phyloP scores from a whole-genome alignment of 2,797 vertebrate species.

The Chaetophractus vellerosus region DNA sequence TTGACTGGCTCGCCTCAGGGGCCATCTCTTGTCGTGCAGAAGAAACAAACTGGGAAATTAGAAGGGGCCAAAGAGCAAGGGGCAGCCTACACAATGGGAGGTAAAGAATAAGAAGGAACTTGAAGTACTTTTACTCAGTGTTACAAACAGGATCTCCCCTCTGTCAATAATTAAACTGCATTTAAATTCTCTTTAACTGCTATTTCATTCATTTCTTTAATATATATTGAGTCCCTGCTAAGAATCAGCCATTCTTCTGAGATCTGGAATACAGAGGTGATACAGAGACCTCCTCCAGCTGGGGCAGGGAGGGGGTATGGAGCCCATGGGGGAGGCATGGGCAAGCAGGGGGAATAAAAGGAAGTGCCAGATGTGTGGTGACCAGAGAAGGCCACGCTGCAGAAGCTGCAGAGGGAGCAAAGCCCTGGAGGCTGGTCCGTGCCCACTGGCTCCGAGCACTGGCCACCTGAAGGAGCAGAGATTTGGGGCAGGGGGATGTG shows the following conservation, averaged over 20 bases:
- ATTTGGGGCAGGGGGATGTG: no score
- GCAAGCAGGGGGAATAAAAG: neutral
- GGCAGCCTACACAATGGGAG: neutral
- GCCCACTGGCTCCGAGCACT: neutral
- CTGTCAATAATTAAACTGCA: neutral
- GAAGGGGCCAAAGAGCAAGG: neutral
- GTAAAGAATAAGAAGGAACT: neutral
- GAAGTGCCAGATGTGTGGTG: neutral
- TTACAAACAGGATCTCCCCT: neutral
- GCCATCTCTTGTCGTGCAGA: neutral
- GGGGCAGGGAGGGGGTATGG: neutral
- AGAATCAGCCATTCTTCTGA: neutral
- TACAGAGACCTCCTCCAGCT: neutral
- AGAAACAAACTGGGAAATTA: neutral
- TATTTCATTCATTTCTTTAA: constrained; percentile 9
- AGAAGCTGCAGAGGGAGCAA: neutral
- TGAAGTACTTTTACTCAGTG: neutral
- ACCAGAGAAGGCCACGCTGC: neutral
- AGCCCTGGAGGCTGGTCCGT: neutral
- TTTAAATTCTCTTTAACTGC: neutral
- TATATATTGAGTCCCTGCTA: neutral
- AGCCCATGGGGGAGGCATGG: rapidly evolving
- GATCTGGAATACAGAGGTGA: neutral
- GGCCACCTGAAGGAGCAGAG: rapidly evolving
- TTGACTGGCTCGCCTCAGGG: neutral